Evolutionary conservation across 2,888 invertebrate genomes (phyloP).

Genomic region (Tetranychus piercei): DNA sequence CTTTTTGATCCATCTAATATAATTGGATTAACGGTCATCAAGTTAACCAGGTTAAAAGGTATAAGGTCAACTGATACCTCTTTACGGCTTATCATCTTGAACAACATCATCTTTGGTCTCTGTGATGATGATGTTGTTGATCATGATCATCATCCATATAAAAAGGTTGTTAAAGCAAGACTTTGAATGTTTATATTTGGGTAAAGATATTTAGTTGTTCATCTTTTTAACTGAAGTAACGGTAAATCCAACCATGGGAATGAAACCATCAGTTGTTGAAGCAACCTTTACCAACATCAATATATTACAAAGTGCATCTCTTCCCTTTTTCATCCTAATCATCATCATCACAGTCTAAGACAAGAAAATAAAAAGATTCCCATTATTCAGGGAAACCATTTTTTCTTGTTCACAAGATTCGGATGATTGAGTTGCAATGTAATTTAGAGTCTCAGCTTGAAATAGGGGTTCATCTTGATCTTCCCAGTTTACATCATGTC

Average conservation of each 20-base stretch:
- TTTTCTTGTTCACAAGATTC: background rate
- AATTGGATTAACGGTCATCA: conserved; percentile 1
- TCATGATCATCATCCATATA: background rate
- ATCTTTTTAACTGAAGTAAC: background rate
- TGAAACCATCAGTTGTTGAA: background rate
- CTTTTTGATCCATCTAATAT: background rate
- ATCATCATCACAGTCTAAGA: no score
- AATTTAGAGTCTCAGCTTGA: background rate
- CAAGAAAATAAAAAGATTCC: background rate
- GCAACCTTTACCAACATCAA: background rate
- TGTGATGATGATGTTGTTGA: background rate
- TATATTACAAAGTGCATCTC: background rate
- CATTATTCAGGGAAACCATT: background rate
- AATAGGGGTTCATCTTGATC: background rate
- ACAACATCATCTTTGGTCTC: background rate
- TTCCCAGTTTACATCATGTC: background rate
- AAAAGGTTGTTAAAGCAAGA: background rate
- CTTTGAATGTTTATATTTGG: background rate
- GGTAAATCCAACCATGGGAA: background rate
- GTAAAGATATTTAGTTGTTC: background rate
- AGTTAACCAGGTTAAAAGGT: background rate
- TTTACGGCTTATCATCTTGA: background rate
- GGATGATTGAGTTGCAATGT: conserved; percentile 1
- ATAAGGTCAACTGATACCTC: background rate
- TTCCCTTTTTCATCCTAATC: no score